A percentile compares a stretch with the other conserved stretches of the same genome.
phyloP scores from a whole-genome alignment of 2,113 vertebrate species.

The Sceloporus undulatus region DNA sequence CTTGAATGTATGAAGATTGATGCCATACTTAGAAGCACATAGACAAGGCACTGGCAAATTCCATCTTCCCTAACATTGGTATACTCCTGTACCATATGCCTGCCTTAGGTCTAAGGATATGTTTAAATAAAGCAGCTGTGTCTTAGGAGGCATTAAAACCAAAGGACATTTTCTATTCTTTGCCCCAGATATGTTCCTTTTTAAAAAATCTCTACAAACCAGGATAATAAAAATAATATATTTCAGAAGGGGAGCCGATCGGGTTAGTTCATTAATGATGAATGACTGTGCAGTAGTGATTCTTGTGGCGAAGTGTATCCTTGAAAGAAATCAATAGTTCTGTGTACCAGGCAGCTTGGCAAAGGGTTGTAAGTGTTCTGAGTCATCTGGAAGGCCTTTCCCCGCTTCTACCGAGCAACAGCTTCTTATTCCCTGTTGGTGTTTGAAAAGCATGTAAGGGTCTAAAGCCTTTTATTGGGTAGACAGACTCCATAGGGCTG shows the following conservation, averaged over 20 bases:
- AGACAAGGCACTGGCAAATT: too few relatives aligned
- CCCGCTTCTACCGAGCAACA: neutral
- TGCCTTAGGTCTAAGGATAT: too few relatives aligned
- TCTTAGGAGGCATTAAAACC: neutral
- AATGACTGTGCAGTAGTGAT: constrained; percentile 12
- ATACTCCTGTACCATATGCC: too few relatives aligned
- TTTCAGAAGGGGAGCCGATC: neutral
- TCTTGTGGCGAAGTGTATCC: constrained; percentile 23
- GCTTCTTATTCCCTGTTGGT: neutral
- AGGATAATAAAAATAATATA: constrained; percentile 8
- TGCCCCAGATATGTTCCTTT: neutral
- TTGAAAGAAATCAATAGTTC: constrained; percentile 39
- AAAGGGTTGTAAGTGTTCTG: neutral
- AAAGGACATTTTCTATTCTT: neutral
- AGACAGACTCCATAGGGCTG: neutral
- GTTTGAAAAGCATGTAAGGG: neutral
- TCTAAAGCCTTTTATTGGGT: neutral
- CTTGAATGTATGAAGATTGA: too few relatives aligned
- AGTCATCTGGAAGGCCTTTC: constrained; percentile 12
- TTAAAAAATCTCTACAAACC: neutral
- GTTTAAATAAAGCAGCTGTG: neutral
- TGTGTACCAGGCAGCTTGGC: constrained; percentile 12
- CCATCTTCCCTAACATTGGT: too few relatives aligned
- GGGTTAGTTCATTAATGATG: constrained; percentile 28
- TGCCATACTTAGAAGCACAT: too few relatives aligned